These are phyloP conservation scores for Elachura formosa DNA, from an alignment of 2,113 vertebrate species.

Conservation along the genomic window DNA sequence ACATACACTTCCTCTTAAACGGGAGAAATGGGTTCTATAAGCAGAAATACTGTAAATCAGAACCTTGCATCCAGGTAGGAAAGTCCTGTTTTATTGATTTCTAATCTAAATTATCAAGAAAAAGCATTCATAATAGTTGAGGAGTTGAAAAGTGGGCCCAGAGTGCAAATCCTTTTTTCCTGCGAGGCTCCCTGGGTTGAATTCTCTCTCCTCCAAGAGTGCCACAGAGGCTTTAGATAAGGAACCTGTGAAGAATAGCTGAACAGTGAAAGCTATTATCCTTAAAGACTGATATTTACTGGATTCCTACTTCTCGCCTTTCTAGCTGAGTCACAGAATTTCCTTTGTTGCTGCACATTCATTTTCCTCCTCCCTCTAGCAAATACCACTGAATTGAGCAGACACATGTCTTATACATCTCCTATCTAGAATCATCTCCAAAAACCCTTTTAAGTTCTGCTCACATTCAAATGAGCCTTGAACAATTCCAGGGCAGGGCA, in stretches of 20 bases:
- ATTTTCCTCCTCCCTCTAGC: background rate
- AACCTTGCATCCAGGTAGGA: background rate
- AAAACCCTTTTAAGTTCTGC: background rate
- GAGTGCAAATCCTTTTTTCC: background rate
- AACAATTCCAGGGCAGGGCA: background rate
- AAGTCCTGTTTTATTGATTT: background rate
- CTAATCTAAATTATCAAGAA: background rate
- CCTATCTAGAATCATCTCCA: background rate
- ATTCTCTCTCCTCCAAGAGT: background rate
- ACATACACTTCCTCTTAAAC: background rate
- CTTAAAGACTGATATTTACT: conserved; percentile 36
- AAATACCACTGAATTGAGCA: background rate
- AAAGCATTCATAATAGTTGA: background rate
- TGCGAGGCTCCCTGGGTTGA: background rate
- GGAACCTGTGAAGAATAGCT: background rate
- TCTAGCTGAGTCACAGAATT: conserved; percentile 20
- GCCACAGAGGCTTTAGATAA: conserved; percentile 22
- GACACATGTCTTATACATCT: background rate
- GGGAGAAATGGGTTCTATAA: background rate
- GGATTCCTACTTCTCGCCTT: conserved; percentile 19
- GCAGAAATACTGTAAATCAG: background rate
- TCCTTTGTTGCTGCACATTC: background rate
- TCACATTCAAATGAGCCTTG: background rate
- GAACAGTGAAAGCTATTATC: background rate
- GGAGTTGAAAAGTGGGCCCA: background rate